Evolutionary conservation across 2,797 vertebrate species (phyloP), one percentile per base, ranked within the genome.

Genomic region (Halcyon smyrnensis): DNA sequence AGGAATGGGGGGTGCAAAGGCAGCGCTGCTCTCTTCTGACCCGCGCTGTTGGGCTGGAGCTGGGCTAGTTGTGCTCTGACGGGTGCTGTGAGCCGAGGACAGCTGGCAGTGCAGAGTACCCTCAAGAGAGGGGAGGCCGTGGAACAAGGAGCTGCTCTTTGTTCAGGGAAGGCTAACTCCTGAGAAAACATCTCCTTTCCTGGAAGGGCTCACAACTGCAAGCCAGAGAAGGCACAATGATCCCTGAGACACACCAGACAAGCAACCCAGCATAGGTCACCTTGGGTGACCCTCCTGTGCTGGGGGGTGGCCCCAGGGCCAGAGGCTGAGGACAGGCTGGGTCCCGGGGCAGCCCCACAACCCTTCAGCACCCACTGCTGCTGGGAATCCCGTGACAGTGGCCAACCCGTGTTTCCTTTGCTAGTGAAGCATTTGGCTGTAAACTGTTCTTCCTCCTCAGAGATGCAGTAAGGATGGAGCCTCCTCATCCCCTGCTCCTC

Each of bases 381-480:
- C 37, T 6, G 28, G 32, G 69, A 51, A 57, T 28, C 28, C 54
- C 12, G 15, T 3, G 12, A 8, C 53, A 46, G 24, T 0, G 15
- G 16, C 16, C 64, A 71, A 62, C 2, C 18, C 2, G 9, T 6
- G 3, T 0, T 34, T 27, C 1, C 4, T 12, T 16, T 43, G 10
- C 21, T 67, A 46, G 7, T 6, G 30, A 30, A 41, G 21, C 2
- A 4, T 59, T 41, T 37, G 36, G 12, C 27, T 59, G 5, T 14
- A 6, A 56, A 12, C 25, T 5, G 54, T 7, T 28, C 21, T 5
- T 71, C 15, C 28, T 46, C 62, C 77, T 65, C 50, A 16, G 67
- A 41, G 32, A 23, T 2, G 48, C 48, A 17, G 13, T 48, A 36
- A 15, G 1, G 48, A 13, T 3, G 19, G 24, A 20, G 14, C 32